These are phyloP conservation scores for Marisa cornuarietis DNA, from an alignment of 1,140 invertebrate genomes.

Conservation along the genomic window DNA sequence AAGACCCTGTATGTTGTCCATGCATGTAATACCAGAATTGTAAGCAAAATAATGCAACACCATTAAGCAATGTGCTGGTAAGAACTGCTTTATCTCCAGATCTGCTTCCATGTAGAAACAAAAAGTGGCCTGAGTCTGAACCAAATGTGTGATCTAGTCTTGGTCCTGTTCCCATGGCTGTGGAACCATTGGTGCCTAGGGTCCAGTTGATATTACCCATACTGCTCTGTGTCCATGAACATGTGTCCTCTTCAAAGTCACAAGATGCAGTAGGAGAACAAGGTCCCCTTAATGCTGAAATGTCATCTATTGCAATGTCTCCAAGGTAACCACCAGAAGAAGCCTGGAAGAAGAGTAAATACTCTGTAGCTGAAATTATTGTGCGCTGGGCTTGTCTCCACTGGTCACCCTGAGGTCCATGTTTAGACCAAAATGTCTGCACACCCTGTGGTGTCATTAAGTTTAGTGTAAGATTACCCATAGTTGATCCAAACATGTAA, in stretches of 20 bases:
- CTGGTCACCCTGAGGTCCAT: constrained; percentile 55
- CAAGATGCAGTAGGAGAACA: constrained; percentile 45
- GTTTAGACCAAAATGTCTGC: constrained; percentile 39
- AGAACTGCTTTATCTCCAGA: constrained; percentile 45
- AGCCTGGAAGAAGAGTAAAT: constrained; percentile 20
- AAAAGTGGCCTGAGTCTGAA: constrained; percentile 53
- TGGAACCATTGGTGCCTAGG: constrained; percentile 43
- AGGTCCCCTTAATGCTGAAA: constrained; percentile 27
- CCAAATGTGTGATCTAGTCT: constrained; percentile 77
- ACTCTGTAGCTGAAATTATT: constrained; percentile 7
- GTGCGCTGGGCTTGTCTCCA: constrained; percentile 43
- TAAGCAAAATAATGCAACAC: constrained; percentile 37
- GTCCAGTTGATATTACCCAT: constrained; percentile 58
- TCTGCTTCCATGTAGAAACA: constrained; percentile 49
- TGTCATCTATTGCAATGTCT: constrained; percentile 60
- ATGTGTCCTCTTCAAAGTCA: constrained; percentile 55
- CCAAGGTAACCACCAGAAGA: constrained; percentile 7
- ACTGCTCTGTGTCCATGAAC: constrained; percentile 46
- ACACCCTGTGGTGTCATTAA: not conserved
- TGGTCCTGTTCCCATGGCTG: constrained; percentile 77
- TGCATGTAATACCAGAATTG: constrained; percentile 83
- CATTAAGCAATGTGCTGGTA: constrained; percentile 24
- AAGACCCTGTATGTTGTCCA: constrained; percentile 65
- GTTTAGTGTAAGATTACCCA: constrained; percentile 53
- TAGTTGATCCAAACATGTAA: constrained; percentile 77